Evolutionary conservation across 2,113 vertebrate species (phyloP).

Genomic region (Budorcas taxicolor): DNA sequence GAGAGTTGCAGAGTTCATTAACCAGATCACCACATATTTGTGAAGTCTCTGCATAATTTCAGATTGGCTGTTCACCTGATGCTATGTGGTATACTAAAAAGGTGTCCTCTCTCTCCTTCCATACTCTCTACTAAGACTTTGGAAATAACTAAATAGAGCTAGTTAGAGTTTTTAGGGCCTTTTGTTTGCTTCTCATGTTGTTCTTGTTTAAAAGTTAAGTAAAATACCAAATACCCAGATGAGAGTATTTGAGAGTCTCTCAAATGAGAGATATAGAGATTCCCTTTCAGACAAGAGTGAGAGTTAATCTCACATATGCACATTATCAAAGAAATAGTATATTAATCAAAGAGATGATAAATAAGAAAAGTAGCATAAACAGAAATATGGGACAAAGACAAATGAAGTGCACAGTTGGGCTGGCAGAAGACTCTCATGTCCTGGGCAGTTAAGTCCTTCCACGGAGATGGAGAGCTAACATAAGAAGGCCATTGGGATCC

Average conservation of each 20-base stretch:
- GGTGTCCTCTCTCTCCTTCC: not conserved
- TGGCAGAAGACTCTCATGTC: not conserved
- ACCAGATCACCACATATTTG: not conserved
- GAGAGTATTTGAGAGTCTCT: not conserved
- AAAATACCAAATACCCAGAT: not conserved
- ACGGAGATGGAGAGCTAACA: not conserved
- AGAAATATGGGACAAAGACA: not conserved
- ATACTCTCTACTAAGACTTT: not conserved
- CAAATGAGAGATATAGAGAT: not conserved
- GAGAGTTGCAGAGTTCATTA: not conserved
- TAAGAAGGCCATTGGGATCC: no score
- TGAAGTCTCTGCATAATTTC: not conserved
- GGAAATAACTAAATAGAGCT: not conserved
- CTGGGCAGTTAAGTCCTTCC: not conserved
- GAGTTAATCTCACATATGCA: not conserved
- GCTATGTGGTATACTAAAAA: no score
- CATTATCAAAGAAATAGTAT: not conserved
- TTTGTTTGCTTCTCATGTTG: not conserved
- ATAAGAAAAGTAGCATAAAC: not conserved
- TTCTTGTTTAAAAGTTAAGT: not conserved
- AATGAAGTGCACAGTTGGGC: not conserved
- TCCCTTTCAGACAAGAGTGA: not conserved
- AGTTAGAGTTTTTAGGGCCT: not conserved
- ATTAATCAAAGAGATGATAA: not conserved
- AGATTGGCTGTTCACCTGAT: not conserved